Base-by-base conservation (phyloP, 2,888 invertebrate genomes). In the Portevinia maculata region DNA sequence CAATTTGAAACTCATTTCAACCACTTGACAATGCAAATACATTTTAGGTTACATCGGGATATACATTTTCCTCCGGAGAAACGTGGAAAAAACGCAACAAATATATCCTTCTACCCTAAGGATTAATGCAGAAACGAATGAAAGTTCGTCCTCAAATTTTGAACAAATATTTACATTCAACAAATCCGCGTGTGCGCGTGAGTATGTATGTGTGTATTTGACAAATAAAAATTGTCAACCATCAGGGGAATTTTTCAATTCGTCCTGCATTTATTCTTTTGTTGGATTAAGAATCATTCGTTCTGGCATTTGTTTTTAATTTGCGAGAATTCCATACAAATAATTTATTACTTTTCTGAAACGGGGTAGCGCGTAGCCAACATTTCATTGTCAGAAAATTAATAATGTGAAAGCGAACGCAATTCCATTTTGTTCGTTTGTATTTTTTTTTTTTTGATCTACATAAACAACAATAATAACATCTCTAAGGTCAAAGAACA, bases 1-100 rank as follows among this genome's bases (percentile, higher is more conserved):
- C 17, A 78, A 83, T 78, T 83, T 30, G 60, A 83, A 83, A 78
- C 78, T 67, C 71, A 73, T 83, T 83, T 71, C 52, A 71, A 73
- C 17, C 78, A 78, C 76, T 71, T 71, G 65, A 76, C 65, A 65
- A 46, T 28, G 55, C 65, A 46, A 65, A 83, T 74, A 62, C 39
- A 32, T 2, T 34, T 44, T 32, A 41, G 46, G 32, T 46, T 70
- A 53, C 19, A 70, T 39, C 13, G 37, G 1, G 41, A 70, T 46
- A 52, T 21, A 57, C 19, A 44, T 39, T 48, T 50, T 41, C 28
- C 46, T 34, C 24, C 1, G 13, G 30, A 15, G 15, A 44, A 64
- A 30, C 17, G 13, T 19, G 44, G 19, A 24, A 53, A 17, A 60
- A 60, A 48, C 0, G 34, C 15, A 57, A 59, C 52, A 41, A 21